Base-by-base conservation (phyloP, 1,140 invertebrate species). In the Hypsibius dujardini region DNA sequence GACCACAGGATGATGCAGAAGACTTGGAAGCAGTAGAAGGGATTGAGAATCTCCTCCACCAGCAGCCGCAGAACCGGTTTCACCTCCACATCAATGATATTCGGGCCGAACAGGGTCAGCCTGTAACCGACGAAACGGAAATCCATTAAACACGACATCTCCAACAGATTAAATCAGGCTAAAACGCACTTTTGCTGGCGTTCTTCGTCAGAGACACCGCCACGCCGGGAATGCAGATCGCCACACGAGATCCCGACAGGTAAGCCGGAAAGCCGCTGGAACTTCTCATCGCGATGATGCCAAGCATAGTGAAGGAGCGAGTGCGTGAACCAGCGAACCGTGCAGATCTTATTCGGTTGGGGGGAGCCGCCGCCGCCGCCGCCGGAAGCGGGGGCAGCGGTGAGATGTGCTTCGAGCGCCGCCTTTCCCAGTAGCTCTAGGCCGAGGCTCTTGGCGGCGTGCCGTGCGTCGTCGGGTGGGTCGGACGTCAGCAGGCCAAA, bases 1-100 rank as follows among this genome's bases (percentile, higher is more conserved):
- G 74, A 79, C 85, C 85, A 86, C 2, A 86, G 74, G n/a, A 78
- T 76, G 42, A 83, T 76, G 74, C 82, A 84, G 73, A 81, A 82
- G 0, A 1, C 50, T 78, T 83, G 82, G 74, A 83, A 83, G 45
- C 82, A 76, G 75, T 83, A 83, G 72, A 83, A 83, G 2, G 82
- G 82, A 73, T 82, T 81, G 2, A 83, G 74, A n/a, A 82, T 79
- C 74, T 81, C 80, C n/a, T 79, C 77, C 42, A 80, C 69, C 3
- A 80, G 74, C 46, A 84, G 75, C 45, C 75, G 73, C 2, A 78
- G 40, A 71, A 83, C 80, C 3, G 83, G 81, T 71, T 80, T 82
- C 0, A 85, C 83, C 74, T 82, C 80, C n/a, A 85, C 79, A n/a
- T 76, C 75, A 59, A 85, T 84, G 2, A 73, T 74, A 76, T 85